A percentile compares a stretch with the other conserved stretches of the same genome.
These are phyloP conservation scores for Pristis pectinata DNA, from an alignment of 2,797 vertebrate species.

Conservation along the genomic window DNA sequence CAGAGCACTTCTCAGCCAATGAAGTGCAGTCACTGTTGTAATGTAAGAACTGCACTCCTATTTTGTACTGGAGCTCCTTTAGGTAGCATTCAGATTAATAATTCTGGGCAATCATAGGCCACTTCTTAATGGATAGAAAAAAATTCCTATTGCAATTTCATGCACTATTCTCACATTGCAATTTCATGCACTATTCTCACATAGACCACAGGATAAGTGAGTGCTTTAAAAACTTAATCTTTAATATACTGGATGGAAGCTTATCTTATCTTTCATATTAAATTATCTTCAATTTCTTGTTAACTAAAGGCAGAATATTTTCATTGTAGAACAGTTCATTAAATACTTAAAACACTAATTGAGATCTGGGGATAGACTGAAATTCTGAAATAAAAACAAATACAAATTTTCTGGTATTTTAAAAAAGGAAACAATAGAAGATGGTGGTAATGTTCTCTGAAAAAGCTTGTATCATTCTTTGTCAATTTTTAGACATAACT, in stretches of 20 bases:
- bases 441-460: neutral
- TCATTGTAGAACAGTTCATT: neutral
- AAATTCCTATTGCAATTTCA: neutral
- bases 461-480: neutral
- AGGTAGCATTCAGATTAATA: neutral
- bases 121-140: neutral
- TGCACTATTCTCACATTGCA: neutral
- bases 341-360: neutral
- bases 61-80: too few relatives aligned
- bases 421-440: neutral
- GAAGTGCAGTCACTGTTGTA: too few relatives aligned
- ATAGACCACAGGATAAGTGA: neutral
- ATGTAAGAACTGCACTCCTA: too few relatives aligned
- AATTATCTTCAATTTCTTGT: neutral
- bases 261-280: neutral
- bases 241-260: neutral
- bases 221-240: neutral
- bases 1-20: too few relatives aligned
- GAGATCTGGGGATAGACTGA: neutral
- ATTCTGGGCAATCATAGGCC: neutral
- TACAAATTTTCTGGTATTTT: neutral
- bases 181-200: neutral
- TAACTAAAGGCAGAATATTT: neutral
- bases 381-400: neutral
- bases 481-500: neutral